phyloP scores from a whole-genome alignment of 2,888 invertebrate species.

The Bugula neritina region DNA sequence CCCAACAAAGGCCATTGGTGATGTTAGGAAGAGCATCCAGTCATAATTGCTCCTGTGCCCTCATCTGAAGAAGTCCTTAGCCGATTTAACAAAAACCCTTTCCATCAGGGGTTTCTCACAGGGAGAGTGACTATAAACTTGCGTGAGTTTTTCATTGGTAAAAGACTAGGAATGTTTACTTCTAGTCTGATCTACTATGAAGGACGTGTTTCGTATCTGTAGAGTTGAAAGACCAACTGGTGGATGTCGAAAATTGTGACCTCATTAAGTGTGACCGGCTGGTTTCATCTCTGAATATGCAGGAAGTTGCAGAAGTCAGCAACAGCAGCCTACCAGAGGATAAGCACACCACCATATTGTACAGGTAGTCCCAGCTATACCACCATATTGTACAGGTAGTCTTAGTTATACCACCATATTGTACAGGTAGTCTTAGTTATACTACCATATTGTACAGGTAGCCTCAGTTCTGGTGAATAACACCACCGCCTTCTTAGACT shows the following conservation, averaged over 20 bases:
- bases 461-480: not conserved
- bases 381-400: not conserved
- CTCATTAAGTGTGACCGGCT: not conserved
- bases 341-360: not conserved
- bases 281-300: not conserved
- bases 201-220: too few relatives aligned
- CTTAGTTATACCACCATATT: not conserved
- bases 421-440: constrained; percentile 15
- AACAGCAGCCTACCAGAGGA: not conserved
- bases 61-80: too few relatives aligned
- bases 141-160: too few relatives aligned
- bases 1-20: too few relatives aligned
- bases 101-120: too few relatives aligned
- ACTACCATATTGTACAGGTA: not conserved
- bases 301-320: not conserved
- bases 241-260: not conserved
- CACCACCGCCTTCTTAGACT: too few relatives aligned
- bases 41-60: too few relatives aligned
- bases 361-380: constrained; percentile 6
- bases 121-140: too few relatives aligned
- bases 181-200: too few relatives aligned
- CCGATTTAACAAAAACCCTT: too few relatives aligned
- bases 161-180: too few relatives aligned
- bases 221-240: not conserved
- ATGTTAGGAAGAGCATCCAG: too few relatives aligned